phyloP scores from a whole-genome alignment of 2,797 vertebrate species.

The Acrossocheilus wenchowensis region DNA sequence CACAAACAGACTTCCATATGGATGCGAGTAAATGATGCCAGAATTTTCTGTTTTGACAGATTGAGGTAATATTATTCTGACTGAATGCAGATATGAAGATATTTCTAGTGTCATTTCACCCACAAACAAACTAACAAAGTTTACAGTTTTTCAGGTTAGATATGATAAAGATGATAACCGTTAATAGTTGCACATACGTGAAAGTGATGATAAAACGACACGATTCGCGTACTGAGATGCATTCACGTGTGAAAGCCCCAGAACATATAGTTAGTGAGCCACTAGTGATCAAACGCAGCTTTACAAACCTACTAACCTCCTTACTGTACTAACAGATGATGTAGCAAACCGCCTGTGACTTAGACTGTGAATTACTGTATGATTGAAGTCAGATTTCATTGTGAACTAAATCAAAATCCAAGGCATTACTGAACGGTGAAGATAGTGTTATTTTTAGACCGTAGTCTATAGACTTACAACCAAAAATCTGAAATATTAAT shows the following conservation, averaged over 20 bases:
- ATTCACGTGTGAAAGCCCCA: background rate
- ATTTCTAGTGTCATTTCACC: too few relatives aligned
- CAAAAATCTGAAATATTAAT: constrained; percentile 16
- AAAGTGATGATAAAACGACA: background rate
- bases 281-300: constrained; percentile 11
- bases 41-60: too few relatives aligned
- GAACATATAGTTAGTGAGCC: background rate
- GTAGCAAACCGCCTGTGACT: constrained; percentile 66
- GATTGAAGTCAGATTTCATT: constrained; percentile 1
- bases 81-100: too few relatives aligned
- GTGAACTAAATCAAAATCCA: background rate
- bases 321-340: constrained; percentile 70
- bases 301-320: constrained; percentile 62
- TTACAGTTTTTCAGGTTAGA: too few relatives aligned
- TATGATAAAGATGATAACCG: background rate
- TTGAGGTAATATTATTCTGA: too few relatives aligned
- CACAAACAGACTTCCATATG: too few relatives aligned
- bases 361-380: constrained; percentile 67
- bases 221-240: background rate
- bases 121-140: too few relatives aligned
- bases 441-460: background rate
- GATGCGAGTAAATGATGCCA: too few relatives aligned
- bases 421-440: background rate
- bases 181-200: too few relatives aligned
- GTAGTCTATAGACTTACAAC: background rate